Conservation (phyloP, 2,113 vertebrate species). For the Peromyscus maniculatus region DNA sequence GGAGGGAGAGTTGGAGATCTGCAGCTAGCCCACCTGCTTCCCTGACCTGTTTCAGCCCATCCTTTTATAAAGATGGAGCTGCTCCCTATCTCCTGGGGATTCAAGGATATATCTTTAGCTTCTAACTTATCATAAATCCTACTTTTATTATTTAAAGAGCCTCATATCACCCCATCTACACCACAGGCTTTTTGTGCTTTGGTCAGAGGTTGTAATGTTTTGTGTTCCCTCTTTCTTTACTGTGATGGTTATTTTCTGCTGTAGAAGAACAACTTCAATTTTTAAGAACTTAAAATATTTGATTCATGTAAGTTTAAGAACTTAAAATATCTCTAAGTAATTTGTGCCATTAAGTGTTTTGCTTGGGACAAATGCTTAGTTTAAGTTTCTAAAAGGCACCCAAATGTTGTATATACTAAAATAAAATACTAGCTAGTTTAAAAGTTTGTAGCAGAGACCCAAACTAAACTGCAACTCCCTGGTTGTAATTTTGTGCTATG, state of each 20-base stretch:
- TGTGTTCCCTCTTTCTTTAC: not conserved
- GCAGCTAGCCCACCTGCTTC: not conserved
- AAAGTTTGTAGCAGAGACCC: not conserved
- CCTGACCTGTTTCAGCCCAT: not conserved
- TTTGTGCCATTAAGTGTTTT: not conserved
- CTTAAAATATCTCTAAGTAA: slow-evolving; percentile 41
- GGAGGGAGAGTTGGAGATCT: not conserved
- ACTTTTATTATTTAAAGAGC: not conserved
- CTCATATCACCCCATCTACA: not conserved
- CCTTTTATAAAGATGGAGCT: not conserved
- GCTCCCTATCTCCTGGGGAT: not conserved
- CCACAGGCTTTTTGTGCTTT: not conserved
- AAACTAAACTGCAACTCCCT: not conserved
- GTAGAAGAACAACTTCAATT: not conserved
- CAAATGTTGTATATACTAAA: not conserved
- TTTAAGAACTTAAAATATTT: slow-evolving; percentile 28
- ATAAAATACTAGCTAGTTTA: slow-evolving; percentile 3
- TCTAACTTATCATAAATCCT: not conserved
- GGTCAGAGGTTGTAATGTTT: not conserved
- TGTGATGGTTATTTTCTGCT: not conserved
- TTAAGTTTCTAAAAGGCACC: slow-evolving; percentile 19
- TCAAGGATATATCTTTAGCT: not conserved
- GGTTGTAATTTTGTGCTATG: not conserved
- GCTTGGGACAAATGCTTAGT: not conserved
- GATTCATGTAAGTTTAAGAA: not conserved